These are phyloP conservation scores for Brachypteracias leptosomus DNA, from an alignment of 2,113 vertebrate genomes.

Conservation along the genomic window DNA sequence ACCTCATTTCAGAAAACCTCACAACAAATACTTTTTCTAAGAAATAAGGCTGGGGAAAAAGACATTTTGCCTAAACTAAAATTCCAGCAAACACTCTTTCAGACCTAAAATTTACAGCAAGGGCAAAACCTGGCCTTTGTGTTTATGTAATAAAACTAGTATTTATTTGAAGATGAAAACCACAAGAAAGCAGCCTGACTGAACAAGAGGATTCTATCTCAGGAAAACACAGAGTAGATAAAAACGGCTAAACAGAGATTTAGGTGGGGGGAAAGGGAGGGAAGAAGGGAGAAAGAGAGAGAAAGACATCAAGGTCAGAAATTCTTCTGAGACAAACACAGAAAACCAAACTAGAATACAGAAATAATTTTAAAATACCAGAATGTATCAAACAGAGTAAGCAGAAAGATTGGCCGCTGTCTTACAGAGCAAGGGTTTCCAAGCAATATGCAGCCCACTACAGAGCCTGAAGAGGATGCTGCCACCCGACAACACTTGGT, in stretches of 20 bases:
- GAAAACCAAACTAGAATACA: not conserved
- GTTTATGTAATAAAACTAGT: not conserved
- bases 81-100: not conserved
- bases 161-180: not conserved
- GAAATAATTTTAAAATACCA: not conserved
- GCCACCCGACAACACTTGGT: not conserved
- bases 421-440: not conserved
- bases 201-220: not conserved
- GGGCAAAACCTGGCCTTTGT: not conserved
- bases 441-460: accelerated
- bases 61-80: not conserved
- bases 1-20: not conserved
- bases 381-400: not conserved
- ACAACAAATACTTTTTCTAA: not conserved
- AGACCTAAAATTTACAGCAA: not conserved
- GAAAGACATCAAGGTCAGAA: not conserved
- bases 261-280: accelerated
- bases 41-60: not conserved
- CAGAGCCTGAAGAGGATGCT: not conserved
- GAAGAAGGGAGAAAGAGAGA: not conserved
- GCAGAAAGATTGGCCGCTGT: not conserved
- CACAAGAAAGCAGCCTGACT: not conserved
- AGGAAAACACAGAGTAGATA: not conserved
- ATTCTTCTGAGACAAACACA: not conserved
- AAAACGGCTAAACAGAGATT: not conserved